A percentile compares a stretch with the other conserved stretches of the same genome.
These are phyloP conservation scores for Pteronura brasiliensis DNA, from an alignment of 2,113 vertebrate species.

Conservation along the genomic window DNA sequence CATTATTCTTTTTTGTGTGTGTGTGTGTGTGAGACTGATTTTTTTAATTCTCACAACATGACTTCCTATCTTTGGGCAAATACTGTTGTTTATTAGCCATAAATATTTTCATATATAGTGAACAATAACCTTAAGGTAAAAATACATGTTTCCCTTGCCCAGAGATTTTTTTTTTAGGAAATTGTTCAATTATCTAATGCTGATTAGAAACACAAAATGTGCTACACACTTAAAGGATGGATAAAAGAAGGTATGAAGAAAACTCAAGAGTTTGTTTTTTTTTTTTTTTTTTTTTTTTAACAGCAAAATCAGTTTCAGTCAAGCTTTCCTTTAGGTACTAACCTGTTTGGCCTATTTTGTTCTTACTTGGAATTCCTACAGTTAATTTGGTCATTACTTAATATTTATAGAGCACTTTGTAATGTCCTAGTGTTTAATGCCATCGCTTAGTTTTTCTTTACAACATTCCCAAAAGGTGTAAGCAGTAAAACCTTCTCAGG, in stretches of 20 bases:
- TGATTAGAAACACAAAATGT: background rate
- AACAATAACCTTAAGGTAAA: background rate
- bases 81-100: background rate
- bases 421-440: constrained; percentile 32
- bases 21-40: background rate
- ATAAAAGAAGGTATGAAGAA: background rate
- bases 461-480: background rate
- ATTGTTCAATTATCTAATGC: background rate
- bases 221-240: background rate
- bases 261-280: background rate
- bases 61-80: background rate
- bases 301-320: background rate
- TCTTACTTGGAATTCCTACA: constrained; percentile 33
- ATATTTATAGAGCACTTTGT: constrained; percentile 42
- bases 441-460: constrained; percentile 17
- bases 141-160: background rate
- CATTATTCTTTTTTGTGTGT: too few relatives aligned
- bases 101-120: background rate
- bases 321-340: constrained; percentile 28
- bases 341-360: background rate
- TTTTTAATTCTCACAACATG: background rate
- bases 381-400: constrained; percentile 32
- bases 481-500: constrained; percentile 6
- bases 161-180: background rate
- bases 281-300: background rate